These are phyloP conservation scores for Pollenia griseotomentosa DNA, from an alignment of 2,888 invertebrate species.

Conservation along the genomic window DNA sequence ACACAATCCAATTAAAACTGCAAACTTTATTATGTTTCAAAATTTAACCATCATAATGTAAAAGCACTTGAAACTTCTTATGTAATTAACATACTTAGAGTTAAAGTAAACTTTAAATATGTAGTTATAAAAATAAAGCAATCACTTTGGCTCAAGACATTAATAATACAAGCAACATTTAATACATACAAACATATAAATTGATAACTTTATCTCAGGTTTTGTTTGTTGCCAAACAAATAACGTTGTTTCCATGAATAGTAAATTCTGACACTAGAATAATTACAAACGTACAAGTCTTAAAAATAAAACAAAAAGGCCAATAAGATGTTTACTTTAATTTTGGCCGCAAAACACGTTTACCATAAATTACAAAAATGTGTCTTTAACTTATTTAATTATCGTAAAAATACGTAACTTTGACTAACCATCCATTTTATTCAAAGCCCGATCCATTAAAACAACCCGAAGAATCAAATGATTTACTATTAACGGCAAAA, in stretches of 20 bases:
- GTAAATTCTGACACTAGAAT: constrained; percentile 13
- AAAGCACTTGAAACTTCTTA: too few relatives aligned
- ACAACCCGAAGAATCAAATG: constrained; percentile 40
- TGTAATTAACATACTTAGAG: too few relatives aligned
- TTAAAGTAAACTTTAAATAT: too few relatives aligned
- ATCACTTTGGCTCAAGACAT: neutral
- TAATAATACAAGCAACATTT: neutral
- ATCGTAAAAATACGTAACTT: constrained; percentile 46
- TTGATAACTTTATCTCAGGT: constrained; percentile 23
- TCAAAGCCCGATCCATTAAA: neutral
- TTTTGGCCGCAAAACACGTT: constrained; percentile 35
- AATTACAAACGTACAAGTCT: constrained; percentile 1
- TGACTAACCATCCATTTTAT: neutral
- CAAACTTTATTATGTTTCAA: too few relatives aligned
- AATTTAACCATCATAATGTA: too few relatives aligned
- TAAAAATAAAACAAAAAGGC: neutral
- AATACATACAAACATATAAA: neutral
- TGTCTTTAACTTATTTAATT: constrained; percentile 66
- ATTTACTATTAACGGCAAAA: constrained; percentile 61
- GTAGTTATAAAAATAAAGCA: neutral
- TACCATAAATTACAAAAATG: constrained; percentile 45
- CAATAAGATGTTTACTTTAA: neutral
- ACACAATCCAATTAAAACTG: too few relatives aligned
- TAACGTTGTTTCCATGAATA: neutral
- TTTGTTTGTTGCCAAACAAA: neutral